Evolutionary conservation across 2,797 vertebrate species (phyloP).

Genomic region (Characodon lateralis): DNA sequence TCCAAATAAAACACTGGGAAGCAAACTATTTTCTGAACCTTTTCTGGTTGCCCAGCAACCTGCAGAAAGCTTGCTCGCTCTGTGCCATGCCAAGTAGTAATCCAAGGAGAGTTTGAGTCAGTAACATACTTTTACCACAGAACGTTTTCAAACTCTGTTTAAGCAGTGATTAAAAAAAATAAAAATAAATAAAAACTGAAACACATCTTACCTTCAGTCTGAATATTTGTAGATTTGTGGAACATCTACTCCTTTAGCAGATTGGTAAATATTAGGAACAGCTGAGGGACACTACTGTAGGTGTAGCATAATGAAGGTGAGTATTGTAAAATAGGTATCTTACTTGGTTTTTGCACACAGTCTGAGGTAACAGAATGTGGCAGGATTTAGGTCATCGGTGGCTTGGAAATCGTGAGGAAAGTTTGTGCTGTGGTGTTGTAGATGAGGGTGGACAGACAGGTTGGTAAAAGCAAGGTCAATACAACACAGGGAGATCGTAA

Average conservation of each 20-base stretch:
- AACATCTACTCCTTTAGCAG: neutral
- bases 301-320: neutral
- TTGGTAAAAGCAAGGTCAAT: neutral
- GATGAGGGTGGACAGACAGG: neutral
- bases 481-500: neutral
- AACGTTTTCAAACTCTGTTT: neutral
- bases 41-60: neutral
- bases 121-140: neutral
- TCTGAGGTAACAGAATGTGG: neutral
- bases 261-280: neutral
- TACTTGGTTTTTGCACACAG: neutral
- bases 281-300: neutral
- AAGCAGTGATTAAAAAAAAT: neutral
- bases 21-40: neutral
- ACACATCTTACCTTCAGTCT: neutral
- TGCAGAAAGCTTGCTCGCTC: neutral
- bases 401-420: neutral
- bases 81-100: neutral
- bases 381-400: neutral
- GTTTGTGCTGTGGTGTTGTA: neutral
- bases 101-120: neutral
- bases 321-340: neutral
- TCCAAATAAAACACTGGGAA: conserved; percentile 3
- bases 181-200: neutral
- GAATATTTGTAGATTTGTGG: neutral